Conservation (phyloP, 1,140 invertebrate genomes). For the Andricus grossulariae region DNA sequence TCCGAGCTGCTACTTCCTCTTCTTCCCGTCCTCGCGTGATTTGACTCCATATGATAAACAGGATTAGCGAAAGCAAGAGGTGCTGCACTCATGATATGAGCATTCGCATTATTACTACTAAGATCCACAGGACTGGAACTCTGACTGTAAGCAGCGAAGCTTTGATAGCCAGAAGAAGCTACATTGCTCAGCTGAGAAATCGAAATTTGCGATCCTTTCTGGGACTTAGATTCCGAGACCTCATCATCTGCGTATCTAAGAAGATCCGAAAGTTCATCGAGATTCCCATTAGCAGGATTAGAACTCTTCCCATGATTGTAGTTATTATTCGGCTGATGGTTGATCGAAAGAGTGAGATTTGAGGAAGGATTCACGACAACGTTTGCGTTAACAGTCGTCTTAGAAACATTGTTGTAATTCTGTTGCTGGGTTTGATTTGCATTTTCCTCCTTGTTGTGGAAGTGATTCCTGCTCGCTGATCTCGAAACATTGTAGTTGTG, state of each 20-base stretch:
- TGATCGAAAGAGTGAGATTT: conserved; percentile 66
- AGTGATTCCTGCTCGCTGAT: conserved; percentile 67
- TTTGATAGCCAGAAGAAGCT: conserved; percentile 93
- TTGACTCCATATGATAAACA: conserved; percentile 84
- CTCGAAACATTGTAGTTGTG: conserved; percentile 71
- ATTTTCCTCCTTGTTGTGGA: conserved; percentile 74
- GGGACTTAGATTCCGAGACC: conserved; percentile 72
- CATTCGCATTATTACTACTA: conserved; percentile 74
- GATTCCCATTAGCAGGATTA: conserved; percentile 72
- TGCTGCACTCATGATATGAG: conserved; percentile 76
- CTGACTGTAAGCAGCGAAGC: conserved; percentile 92
- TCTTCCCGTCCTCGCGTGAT: conserved; percentile 62
- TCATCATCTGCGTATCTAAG: conserved; percentile 77
- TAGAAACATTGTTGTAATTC: conserved; percentile 72
- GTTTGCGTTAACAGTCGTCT: conserved; percentile 72
- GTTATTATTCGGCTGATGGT: conserved; percentile 72
- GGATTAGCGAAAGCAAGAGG: conserved; percentile 92
- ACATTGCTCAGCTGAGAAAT: conserved; percentile 89
- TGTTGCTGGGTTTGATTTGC: conserved; percentile 72
- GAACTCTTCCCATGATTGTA: conserved; percentile 58
- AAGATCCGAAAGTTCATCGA: conserved; percentile 85
- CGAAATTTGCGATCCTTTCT: conserved; percentile 77
- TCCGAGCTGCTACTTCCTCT: conserved; percentile 76
- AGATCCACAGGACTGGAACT: conserved; percentile 92
- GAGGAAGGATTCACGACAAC: conserved; percentile 55